These are phyloP conservation scores for Agelaius tricolor DNA, from an alignment of 2,113 vertebrate species.

Conservation along the genomic window DNA sequence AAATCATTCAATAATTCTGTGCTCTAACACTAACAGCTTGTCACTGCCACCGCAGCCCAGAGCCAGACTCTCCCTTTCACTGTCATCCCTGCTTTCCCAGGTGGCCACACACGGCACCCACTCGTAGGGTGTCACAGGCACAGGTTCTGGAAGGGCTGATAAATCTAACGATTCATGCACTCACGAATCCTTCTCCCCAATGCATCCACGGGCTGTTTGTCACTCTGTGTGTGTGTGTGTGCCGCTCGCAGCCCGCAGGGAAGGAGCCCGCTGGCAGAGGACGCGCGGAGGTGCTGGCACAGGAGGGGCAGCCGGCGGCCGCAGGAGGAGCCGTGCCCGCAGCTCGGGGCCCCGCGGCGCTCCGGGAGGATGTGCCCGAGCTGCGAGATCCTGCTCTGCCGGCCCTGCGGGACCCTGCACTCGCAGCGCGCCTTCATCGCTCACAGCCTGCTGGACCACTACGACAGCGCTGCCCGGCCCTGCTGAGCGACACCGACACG, in stretches of 20 bases:
- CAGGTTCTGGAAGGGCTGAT: background rate
- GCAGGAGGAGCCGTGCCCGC: conserved; percentile 33
- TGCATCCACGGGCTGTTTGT: background rate
- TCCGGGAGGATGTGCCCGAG: conserved; percentile 60
- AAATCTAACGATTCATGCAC: background rate
- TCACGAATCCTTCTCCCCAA: background rate
- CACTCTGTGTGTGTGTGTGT: background rate
- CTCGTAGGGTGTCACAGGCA: background rate
- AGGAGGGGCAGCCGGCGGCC: conserved; percentile 10
- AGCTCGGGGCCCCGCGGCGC: background rate
- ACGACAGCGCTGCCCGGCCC: background rate
- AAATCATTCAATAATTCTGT: background rate
- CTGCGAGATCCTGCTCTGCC: conserved; percentile 64
- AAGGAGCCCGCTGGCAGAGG: background rate
- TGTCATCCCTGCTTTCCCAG: background rate
- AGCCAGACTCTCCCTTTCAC: background rate
- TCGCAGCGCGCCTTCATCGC: conserved; percentile 66
- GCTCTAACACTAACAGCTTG: background rate
- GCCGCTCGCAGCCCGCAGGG: background rate
- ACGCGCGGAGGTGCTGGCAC: conserved; percentile 6
- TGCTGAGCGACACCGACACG: background rate
- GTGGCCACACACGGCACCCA: background rate
- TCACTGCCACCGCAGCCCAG: background rate
- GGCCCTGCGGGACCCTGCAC: conserved; percentile 66
- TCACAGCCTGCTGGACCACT: conserved; percentile 73